Evolutionary conservation across 2,113 vertebrate genomes (phyloP), one percentile per base, ranked within the genome.

Genomic region (Craseonycteris thonglongyai): DNA sequence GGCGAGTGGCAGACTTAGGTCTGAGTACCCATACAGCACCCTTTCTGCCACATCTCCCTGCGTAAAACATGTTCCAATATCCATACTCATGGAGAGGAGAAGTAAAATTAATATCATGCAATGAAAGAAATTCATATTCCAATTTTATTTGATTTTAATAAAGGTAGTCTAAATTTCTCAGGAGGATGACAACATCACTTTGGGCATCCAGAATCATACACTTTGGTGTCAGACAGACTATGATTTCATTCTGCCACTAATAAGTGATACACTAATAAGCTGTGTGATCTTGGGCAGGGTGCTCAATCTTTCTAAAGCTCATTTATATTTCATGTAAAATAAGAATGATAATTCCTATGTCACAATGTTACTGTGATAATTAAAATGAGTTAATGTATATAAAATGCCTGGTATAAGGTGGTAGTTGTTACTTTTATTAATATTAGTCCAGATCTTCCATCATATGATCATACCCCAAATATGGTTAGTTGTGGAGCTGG

Each of bases 261-360:
- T 83, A 40, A 65, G 26, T 59, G 59, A 42, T 69, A 74, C 35
- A 47, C 66, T 93, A 49, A 59, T 68, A 87, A 71, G 21, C 80
- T 56, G 28, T 82, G 42, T 92, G 75, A 88, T 69, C 45, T 83
- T 88, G 33, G 85, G 40, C 26, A 80, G 49, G 33, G 38, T 54
- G 18, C 35, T 86, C 65, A 68, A 68, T 91, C 82, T 96, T 93
- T 40, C 42, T 42, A 45, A 95, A 94, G 86, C 9, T 85, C 33
- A 40, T 13, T 66, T 74, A 82, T 66, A 38, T 76, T 26, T 85
- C 59, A 63, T 56, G 2, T 40, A 63, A 79, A 63, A 42, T 15
- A 59, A 58, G 35, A 24, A 80, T 82, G 68, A 54, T 68, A 68
- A 93, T 65, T 59, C 38, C 18, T 69, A 3, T 69, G 19, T 33